These are phyloP conservation scores for Terebella lapidaria DNA, from an alignment of 2,888 invertebrate genomes.

Conservation along the genomic window DNA sequence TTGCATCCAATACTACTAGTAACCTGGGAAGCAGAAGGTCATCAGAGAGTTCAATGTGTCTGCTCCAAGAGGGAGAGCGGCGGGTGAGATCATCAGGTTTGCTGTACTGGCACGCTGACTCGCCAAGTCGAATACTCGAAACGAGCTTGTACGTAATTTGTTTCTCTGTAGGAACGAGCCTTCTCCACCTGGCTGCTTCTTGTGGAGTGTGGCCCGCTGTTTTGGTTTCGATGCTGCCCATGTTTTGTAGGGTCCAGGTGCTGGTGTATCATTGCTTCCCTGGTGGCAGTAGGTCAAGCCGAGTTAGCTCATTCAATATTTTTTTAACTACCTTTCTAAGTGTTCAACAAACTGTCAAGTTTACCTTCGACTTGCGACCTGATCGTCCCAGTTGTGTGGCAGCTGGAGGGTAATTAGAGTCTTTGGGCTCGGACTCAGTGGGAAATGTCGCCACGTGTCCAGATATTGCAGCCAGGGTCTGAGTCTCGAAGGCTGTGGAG, in stretches of 20 bases:
- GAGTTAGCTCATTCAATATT: no score
- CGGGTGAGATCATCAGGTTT: background rate
- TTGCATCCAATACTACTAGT: background rate
- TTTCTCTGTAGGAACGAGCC: background rate
- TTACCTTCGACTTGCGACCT: no score
- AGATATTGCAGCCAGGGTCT: slow-evolving; percentile 39
- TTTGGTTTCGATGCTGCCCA: background rate
- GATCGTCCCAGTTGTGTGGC: background rate
- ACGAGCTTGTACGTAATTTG: background rate
- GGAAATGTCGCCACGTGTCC: slow-evolving; percentile 38
- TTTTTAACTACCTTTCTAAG: no score
- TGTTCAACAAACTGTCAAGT: no score
- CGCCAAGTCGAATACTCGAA: background rate
- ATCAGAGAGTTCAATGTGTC: slow-evolving; percentile 40
- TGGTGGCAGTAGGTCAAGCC: background rate
- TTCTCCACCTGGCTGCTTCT: background rate
- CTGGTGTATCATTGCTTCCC: background rate
- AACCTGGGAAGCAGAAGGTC: slow-evolving; percentile 47
- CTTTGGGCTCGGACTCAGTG: slow-evolving; percentile 30
- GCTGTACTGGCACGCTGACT: background rate
- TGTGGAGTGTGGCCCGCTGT: background rate
- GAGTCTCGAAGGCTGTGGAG: slow-evolving; percentile 21
- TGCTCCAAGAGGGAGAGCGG: slow-evolving; percentile 31
- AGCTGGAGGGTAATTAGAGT: slow-evolving; percentile 35
- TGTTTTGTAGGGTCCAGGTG: background rate